Conservation (phyloP, 2,113 vertebrate species). For the Spea bombifrons region DNA sequence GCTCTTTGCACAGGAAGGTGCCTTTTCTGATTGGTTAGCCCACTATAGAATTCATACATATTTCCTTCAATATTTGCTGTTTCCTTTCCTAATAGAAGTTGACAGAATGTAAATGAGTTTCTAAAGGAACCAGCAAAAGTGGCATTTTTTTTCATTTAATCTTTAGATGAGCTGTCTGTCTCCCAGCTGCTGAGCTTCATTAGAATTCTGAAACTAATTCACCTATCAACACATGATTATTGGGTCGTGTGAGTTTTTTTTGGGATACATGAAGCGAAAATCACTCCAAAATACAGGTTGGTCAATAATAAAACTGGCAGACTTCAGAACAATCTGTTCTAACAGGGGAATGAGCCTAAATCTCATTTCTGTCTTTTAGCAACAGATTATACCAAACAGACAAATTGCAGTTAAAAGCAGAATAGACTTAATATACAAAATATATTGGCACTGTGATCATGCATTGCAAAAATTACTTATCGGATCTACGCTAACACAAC, state of each 20-base stretch:
- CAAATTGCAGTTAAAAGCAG: slow-evolving; percentile 37
- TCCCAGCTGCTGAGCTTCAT: slow-evolving; percentile 78
- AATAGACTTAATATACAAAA: slow-evolving; percentile 25
- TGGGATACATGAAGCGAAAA: slow-evolving; percentile 60
- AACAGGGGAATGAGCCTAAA: slow-evolving; percentile 51
- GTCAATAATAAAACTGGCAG: slow-evolving; percentile 56
- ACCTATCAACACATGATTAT: slow-evolving; percentile 76
- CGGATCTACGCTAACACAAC: background rate
- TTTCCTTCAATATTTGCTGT: slow-evolving; percentile 65
- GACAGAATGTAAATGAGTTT: slow-evolving; percentile 97
- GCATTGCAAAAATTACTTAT: background rate
- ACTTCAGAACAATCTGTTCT: slow-evolving; percentile 55
- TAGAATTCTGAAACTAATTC: slow-evolving; percentile 74
- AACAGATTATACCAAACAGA: slow-evolving; percentile 42
- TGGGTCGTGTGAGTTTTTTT: slow-evolving; percentile 63
- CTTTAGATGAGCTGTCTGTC: slow-evolving; percentile 82
- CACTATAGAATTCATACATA: slow-evolving; percentile 63
- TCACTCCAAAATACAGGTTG: slow-evolving; percentile 57
- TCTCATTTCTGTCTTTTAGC: slow-evolving; percentile 40
- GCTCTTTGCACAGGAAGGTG: slow-evolving; percentile 57
- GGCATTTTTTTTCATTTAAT: slow-evolving; percentile 95
- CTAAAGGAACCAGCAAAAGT: slow-evolving; percentile 85
- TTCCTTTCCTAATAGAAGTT: slow-evolving; percentile 81
- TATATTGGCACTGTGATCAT: slow-evolving; percentile 20
- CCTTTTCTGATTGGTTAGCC: slow-evolving; percentile 63